These are phyloP conservation scores for Oscheius sp. DNA, from an alignment of 2,888 invertebrate species.

Conservation along the genomic window DNA sequence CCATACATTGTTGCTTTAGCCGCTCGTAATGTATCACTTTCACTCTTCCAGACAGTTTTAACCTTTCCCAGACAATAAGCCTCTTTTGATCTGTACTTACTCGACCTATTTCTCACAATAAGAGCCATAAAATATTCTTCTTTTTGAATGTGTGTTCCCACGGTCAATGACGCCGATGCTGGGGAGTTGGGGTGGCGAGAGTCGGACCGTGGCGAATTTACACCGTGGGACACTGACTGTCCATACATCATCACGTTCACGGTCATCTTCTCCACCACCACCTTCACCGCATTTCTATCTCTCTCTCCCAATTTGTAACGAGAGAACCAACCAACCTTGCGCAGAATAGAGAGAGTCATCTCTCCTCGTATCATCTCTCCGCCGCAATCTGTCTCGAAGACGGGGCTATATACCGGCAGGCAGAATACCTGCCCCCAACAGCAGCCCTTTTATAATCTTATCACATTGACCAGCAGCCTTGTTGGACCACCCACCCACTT, in stretches of 20 bases:
- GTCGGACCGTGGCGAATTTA: constrained; percentile 19
- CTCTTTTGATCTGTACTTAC: too few relatives aligned
- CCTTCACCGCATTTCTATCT: constrained; percentile 3
- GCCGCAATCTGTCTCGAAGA: constrained; percentile 3
- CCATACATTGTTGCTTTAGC: too few relatives aligned
- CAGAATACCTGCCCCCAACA: neutral
- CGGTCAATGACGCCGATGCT: neutral
- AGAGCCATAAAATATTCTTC: neutral
- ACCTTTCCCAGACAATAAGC: too few relatives aligned
- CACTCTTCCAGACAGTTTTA: too few relatives aligned
- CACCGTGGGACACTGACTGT: constrained; percentile 22
- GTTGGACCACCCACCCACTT: neutral
- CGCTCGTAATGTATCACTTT: too few relatives aligned
- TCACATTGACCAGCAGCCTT: constrained; percentile 7
- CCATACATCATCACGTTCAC: constrained; percentile 38
- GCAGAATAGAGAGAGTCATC: neutral
- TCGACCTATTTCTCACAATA: too few relatives aligned
- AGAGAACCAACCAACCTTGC: constrained; percentile 20
- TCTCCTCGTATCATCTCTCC: constrained; percentile 29
- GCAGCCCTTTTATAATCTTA: neutral
- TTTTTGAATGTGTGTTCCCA: constrained; percentile 3
- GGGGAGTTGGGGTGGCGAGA: neutral
- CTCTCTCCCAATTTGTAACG: constrained; percentile 22
- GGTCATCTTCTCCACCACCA: constrained; percentile 21
- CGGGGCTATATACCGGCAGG: neutral